A percentile compares a stretch with the other conserved stretches of the same genome.
Evolutionary conservation across 1,140 invertebrate genomes (phyloP).

Genomic region (Venustaconcha ellipsiformis): DNA sequence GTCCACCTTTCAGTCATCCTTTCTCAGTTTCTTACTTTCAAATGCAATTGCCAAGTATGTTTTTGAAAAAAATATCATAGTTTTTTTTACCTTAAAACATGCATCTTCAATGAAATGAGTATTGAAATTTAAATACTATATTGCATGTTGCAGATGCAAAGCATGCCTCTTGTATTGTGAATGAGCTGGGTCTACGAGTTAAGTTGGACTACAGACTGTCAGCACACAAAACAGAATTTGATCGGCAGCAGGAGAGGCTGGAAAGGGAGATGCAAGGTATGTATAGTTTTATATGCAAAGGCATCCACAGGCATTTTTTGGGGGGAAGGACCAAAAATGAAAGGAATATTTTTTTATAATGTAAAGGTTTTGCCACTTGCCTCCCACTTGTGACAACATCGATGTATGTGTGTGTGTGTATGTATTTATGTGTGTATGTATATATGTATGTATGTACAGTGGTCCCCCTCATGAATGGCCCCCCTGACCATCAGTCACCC

Average conservation of each 20-base stretch:
- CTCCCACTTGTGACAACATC: too few species aligned
- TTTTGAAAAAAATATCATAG: not conserved
- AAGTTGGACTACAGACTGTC: constrained; percentile 34
- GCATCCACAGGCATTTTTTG: too few species aligned
- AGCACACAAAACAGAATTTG: constrained; percentile 34
- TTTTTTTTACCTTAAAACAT: not conserved
- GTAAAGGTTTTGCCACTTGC: too few species aligned
- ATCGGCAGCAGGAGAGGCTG: constrained; percentile 34
- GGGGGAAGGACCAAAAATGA: too few species aligned
- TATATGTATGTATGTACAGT: too few species aligned
- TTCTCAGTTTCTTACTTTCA: not conserved
- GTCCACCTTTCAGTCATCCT: not conserved
- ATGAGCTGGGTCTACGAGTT: constrained; percentile 35
- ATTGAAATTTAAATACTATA: not conserved
- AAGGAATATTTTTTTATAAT: too few species aligned
- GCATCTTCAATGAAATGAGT: not conserved
- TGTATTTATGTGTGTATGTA: too few species aligned
- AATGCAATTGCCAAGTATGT: not conserved
- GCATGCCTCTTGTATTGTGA: constrained; percentile 32
- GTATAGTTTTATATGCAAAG: not conserved
- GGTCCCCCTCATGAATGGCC: too few species aligned
- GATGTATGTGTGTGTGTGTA: too few species aligned
- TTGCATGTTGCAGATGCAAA: constrained; percentile 33
- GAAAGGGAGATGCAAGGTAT: constrained; percentile 45
- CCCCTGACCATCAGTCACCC: too few species aligned